phyloP scores from a whole-genome alignment of 2,797 vertebrate species.

The Lutjanus argentimaculatus region DNA sequence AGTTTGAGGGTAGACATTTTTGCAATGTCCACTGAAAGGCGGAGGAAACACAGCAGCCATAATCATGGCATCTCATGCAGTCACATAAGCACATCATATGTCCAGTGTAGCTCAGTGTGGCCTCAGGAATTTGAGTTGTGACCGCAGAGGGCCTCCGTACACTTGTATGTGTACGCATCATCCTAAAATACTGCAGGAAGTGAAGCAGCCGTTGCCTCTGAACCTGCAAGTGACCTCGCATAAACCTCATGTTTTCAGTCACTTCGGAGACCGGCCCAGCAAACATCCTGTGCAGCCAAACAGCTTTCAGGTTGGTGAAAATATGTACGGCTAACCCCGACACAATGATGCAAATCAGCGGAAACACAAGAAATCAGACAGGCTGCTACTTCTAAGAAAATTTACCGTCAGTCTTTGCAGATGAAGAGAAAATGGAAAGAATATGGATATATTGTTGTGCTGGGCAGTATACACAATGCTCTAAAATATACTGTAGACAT shows the following conservation, averaged over 20 bases:
- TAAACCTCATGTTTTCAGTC: slow-evolving; percentile 51
- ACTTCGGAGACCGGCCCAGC: background rate
- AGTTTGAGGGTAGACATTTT: slow-evolving; percentile 21
- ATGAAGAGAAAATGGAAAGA: too few species aligned
- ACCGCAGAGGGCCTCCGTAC: slow-evolving; percentile 46
- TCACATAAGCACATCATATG: background rate
- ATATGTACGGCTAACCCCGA: slow-evolving; percentile 16
- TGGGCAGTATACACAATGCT: too few species aligned
- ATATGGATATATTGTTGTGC: too few species aligned
- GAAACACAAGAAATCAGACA: background rate
- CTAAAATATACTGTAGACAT: too few species aligned
- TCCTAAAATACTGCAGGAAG: slow-evolving; percentile 62
- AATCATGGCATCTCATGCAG: slow-evolving; percentile 29
- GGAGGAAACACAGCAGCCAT: slow-evolving; percentile 44
- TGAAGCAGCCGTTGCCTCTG: slow-evolving; percentile 13
- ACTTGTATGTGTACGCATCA: slow-evolving; percentile 14
- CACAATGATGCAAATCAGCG: slow-evolving; percentile 3
- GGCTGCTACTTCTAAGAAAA: background rate
- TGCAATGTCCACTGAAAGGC: slow-evolving; percentile 3
- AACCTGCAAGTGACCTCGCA: slow-evolving; percentile 47
- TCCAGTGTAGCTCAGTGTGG: background rate
- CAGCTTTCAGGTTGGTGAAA: slow-evolving; percentile 28
- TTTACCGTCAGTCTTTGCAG: too few species aligned
- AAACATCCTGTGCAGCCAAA: slow-evolving; percentile 40
- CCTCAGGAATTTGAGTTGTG: slow-evolving; percentile 51